These are phyloP conservation scores for Calephelis virginiensis DNA, from an alignment of 1,140 invertebrate genomes.

Conservation along the genomic window DNA sequence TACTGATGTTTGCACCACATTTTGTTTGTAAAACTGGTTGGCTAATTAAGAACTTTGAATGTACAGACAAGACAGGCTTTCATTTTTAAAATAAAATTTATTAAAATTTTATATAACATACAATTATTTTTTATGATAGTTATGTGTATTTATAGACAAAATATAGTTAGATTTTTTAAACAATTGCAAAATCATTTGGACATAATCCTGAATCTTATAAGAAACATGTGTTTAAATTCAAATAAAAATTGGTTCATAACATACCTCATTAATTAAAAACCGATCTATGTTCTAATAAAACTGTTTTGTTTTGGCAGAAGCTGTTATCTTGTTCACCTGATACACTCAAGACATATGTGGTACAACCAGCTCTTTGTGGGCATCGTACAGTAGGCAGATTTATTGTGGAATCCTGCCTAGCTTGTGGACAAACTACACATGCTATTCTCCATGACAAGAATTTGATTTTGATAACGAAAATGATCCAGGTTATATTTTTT, in stretches of 20 bases:
- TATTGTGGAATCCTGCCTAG: slow-evolving; percentile 60
- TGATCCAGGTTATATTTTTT: slow-evolving; percentile 42
- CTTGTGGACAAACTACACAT: slow-evolving; percentile 62
- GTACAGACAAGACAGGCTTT: background rate
- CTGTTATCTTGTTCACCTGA: slow-evolving; percentile 46
- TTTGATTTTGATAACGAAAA: slow-evolving; percentile 46
- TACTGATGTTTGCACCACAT: too few relatives aligned
- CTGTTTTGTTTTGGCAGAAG: slow-evolving; percentile 48
- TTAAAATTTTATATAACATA: too few relatives aligned
- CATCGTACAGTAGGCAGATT: slow-evolving; percentile 49
- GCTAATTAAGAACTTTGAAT: too few relatives aligned
- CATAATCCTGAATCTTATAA: too few relatives aligned
- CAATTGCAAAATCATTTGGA: too few relatives aligned
- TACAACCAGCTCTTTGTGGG: slow-evolving; percentile 53
- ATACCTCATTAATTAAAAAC: too few relatives aligned
- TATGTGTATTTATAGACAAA: too few relatives aligned
- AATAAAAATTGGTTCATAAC: too few relatives aligned
- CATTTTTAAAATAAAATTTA: background rate
- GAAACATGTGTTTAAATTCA: too few relatives aligned
- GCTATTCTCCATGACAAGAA: slow-evolving; percentile 52
- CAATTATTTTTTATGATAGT: too few relatives aligned
- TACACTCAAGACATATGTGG: slow-evolving; percentile 48
- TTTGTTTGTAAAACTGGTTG: too few relatives aligned
- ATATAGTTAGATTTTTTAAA: too few relatives aligned
- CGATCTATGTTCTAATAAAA: background rate